Evolutionary conservation across 1,140 invertebrate species (phyloP), one percentile per base, ranked within the genome.

Genomic region (Amyelois transitella): DNA sequence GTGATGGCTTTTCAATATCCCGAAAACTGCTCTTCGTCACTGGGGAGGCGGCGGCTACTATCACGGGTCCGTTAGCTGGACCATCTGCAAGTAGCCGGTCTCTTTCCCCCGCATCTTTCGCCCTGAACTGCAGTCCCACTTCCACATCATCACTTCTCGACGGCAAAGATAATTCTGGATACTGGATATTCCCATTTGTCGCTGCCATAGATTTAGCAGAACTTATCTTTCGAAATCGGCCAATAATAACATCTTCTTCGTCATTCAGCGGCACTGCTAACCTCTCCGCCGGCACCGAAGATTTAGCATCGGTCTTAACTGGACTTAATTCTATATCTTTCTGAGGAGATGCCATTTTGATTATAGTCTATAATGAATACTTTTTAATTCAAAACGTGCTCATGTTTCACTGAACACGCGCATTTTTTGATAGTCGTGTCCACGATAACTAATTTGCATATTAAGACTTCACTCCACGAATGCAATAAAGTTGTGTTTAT

Each of bases 21-120:
- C 91, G 84, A 62, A 91, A 91, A 72, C 91, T 91, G 64, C 90
- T 91, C 68, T 91, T 91, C 6, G 90, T 90, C 17, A 88, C 51
- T 0, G 82, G 73, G 0, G 70, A 71, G 24, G 72, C 72, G 0
- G 64, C 22, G 1, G 67, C 64, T 18, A 74, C 53, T 4, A 62
- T 54, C 5, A 66, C 57, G 6, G 51, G 50, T 6, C 69, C 72
- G 17, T 76, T 75, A 6, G 43, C 66, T 3, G 60, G 48, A 1
- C 56, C 20, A 0, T 81, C 75, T 6, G 63, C 65, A 32, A 76
- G 51, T 43, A 77, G 60, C 56, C 74, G 75, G 14, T 87, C 74
- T 17, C 63, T 80, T 22, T 80, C 77, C 1, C 54, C 52, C 5
- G 57, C 19, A 8, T 77, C 77, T 53, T 68, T 77, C 0, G 65